Evolutionary conservation across 2,797 vertebrate species (phyloP).

Genomic region (Amblyopsis hoosieri): DNA sequence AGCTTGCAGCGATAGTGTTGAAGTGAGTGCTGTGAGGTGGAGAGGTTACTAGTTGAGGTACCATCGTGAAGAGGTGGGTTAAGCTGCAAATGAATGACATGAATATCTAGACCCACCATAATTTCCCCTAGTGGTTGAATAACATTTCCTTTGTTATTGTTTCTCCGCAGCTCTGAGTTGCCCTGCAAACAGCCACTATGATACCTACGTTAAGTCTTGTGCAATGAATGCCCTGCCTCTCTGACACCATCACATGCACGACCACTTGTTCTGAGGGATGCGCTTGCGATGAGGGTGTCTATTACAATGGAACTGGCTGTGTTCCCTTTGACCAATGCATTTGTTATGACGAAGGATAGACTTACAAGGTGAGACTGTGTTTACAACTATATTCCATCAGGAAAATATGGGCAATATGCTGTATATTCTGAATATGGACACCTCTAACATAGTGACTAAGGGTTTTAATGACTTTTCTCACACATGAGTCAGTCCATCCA

Average conservation of each 20-base stretch:
- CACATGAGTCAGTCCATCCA: background rate
- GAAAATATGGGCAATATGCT: background rate
- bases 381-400: background rate
- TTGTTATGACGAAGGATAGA: slow-evolving; percentile 58
- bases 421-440: background rate
- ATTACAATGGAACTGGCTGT: slow-evolving; percentile 66
- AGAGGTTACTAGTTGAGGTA: too few species aligned
- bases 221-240: slow-evolving; percentile 68
- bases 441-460: too few species aligned
- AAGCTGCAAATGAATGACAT: background rate
- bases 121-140: too few species aligned
- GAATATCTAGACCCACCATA: background rate
- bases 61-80: too few species aligned
- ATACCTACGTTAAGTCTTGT: slow-evolving; percentile 59
- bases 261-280: slow-evolving; percentile 67
- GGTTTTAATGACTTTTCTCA: too few species aligned
- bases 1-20: too few species aligned
- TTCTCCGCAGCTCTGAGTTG: slow-evolving; percentile 63
- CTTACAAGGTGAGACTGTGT: slow-evolving; percentile 27
- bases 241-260: slow-evolving; percentile 32
- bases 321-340: slow-evolving; percentile 70
- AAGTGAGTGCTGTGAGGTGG: too few species aligned
- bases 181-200: slow-evolving; percentile 73
- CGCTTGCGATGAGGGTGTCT: slow-evolving; percentile 63
- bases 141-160: background rate